Percentiles rank a stretch among this genome's conserved stretches.
These are phyloP conservation scores for Syngnathus typhle DNA, from an alignment of 2,113 vertebrate species.

Conservation along the genomic window DNA sequence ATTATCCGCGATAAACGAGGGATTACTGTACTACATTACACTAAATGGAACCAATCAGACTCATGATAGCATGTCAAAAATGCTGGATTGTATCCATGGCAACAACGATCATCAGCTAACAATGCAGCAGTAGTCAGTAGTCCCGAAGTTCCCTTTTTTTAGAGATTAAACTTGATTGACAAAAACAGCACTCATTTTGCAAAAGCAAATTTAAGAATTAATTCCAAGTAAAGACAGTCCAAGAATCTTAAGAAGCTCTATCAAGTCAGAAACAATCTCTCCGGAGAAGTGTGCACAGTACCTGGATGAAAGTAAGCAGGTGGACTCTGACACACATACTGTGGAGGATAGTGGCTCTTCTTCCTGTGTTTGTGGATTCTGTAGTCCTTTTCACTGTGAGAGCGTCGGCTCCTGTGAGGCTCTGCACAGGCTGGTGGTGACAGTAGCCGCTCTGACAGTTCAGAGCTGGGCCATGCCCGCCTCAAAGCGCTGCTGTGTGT, in stretches of 20 bases:
- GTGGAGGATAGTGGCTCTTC: constrained; percentile 80
- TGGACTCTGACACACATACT: constrained; percentile 77
- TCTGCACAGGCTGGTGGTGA: constrained; percentile 8
- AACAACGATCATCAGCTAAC: background rate
- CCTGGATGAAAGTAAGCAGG: constrained; percentile 53
- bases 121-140: background rate
- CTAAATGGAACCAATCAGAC: background rate
- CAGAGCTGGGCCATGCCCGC: constrained; percentile 88
- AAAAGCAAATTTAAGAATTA: background rate
- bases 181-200: background rate
- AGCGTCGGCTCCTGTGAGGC: constrained; percentile 82
- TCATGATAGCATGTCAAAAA: background rate
- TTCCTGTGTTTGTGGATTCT: constrained; percentile 85
- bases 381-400: constrained; percentile 92
- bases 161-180: background rate
- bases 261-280: background rate
- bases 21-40: background rate
- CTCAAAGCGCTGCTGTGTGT: constrained; percentile 84
- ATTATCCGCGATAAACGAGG: no score
- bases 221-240: background rate
- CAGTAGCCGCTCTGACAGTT: constrained; percentile 80
- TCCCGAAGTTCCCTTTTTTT: background rate
- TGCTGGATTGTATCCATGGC: constrained; percentile 10
- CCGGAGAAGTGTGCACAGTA: constrained; percentile 12
- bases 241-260: background rate